Percentiles rank a stretch among this genome's conserved stretches.
These are phyloP conservation scores for Eugnorisma glareosa DNA, from an alignment of 2,888 invertebrate genomes.

Conservation along the genomic window DNA sequence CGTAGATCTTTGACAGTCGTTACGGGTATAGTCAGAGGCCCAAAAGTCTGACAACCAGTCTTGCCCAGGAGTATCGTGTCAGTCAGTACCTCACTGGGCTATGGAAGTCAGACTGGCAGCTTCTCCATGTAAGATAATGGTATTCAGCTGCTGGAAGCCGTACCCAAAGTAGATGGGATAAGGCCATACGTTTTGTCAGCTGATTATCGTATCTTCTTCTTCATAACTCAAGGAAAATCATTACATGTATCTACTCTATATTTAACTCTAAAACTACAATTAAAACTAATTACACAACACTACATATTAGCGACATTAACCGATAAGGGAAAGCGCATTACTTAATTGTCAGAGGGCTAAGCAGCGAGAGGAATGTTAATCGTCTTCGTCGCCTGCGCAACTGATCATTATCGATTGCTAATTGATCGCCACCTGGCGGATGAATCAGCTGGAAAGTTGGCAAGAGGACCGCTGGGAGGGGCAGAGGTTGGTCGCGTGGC, in stretches of 20 bases:
- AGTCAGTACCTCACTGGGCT: neutral
- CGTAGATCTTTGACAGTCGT: neutral
- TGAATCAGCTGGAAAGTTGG: constrained; percentile 70
- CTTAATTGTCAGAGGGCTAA: constrained; percentile 79
- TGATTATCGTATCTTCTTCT: neutral
- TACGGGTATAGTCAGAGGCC: neutral
- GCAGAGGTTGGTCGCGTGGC: constrained; percentile 26
- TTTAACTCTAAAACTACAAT: constrained; percentile 35
- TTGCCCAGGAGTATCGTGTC: neutral
- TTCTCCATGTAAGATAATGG: neutral
- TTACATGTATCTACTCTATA: neutral
- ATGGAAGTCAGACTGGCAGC: neutral
- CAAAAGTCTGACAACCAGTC: neutral
- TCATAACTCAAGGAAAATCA: neutral
- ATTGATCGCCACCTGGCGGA: constrained; percentile 69
- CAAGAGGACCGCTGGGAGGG: constrained; percentile 49
- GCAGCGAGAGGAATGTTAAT: constrained; percentile 81
- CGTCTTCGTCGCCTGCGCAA: constrained; percentile 73
- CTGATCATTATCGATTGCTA: constrained; percentile 78
- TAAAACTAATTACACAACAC: constrained; percentile 52
- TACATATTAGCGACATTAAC: constrained; percentile 66
- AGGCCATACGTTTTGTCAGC: neutral
- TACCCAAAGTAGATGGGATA: neutral
- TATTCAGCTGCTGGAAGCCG: neutral
- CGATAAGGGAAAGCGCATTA: constrained; percentile 80